These are phyloP conservation scores for Phaedon cochleariae DNA, from an alignment of 2,888 invertebrate species.

Conservation along the genomic window DNA sequence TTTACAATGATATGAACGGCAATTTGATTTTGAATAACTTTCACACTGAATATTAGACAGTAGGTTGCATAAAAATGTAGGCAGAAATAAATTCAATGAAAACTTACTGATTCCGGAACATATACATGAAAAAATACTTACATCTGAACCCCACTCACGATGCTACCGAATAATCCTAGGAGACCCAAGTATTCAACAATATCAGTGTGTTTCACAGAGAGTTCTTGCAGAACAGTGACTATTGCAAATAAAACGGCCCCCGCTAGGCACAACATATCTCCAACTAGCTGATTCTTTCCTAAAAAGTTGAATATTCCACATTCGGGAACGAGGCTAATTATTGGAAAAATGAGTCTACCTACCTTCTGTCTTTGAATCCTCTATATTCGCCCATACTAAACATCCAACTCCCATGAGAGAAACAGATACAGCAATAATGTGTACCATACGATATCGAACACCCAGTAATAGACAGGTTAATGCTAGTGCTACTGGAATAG, in stretches of 20 bases:
- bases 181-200: constrained; percentile 83
- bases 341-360: constrained; percentile 32
- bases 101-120: too few species aligned
- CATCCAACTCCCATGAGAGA: constrained; percentile 85
- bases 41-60: too few species aligned
- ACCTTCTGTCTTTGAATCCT: constrained; percentile 67
- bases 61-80: too few species aligned
- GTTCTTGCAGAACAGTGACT: constrained; percentile 83
- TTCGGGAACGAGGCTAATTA: too few species aligned
- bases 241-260: constrained; percentile 82
- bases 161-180: constrained; percentile 81
- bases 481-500: constrained; percentile 82
- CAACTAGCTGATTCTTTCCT: constrained; percentile 82
- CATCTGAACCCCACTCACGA: constrained; percentile 81
- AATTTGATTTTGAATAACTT: too few species aligned
- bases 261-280: constrained; percentile 82
- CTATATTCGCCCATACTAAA: constrained; percentile 84
- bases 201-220: constrained; percentile 79
- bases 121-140: constrained; percentile 62
- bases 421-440: constrained; percentile 80
- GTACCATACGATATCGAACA: constrained; percentile 77
- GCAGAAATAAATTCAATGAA: too few species aligned
- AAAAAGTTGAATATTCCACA: constrained; percentile 38
- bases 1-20: too few species aligned
- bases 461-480: constrained; percentile 81